Evolutionary conservation across 2,888 invertebrate species (phyloP), one percentile per base, ranked within the genome.

Genomic region (Perdita meconis): DNA sequence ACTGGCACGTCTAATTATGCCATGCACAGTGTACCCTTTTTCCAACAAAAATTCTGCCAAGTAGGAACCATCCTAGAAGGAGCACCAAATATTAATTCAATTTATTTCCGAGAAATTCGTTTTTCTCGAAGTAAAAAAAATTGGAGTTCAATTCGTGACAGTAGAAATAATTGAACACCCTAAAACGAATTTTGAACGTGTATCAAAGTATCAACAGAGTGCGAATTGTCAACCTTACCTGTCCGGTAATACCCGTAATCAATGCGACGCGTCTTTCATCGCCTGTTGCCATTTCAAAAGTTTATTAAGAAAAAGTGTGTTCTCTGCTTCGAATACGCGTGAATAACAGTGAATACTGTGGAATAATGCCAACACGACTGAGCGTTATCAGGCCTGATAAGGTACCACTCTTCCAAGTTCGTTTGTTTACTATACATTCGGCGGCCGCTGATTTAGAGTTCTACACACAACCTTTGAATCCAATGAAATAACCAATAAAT

Each of bases 241-340:
- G 99, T 40, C 99, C 99, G 47, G 98, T 98, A 78, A 99, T 98
- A 84, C 99, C 99, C 75, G 99, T 99, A 89, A 99, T 97, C 71
- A 99, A 93, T 12, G 99, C 99, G 59, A 98, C 94, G 93, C 95
- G 96, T 87, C 92, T 93, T 19, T 80, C 65, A 24, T 86, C 77
- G 10, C 75, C 78, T 26, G 82, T 86, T 81, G 87, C 86, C 90
- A 90, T 90, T 61, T 83, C 65, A 26, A 50, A 26, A 0, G 0
- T 26, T 26, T 34, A 12, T 42, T 16, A 51, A 47, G 60, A 24
- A 36, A 55, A 13, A 30, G 47, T 6, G n/a, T 10, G 5, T n/a
- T 19, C 19, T 36, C 3, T 36, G 19, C 19, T 34, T 40, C 13
- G 1, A 36, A 59, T n/a, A 12, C 13, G 5, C 6, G 4, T 2